Base-by-base conservation (phyloP, 2,888 invertebrate genomes). In the Anticlea derivata region DNA sequence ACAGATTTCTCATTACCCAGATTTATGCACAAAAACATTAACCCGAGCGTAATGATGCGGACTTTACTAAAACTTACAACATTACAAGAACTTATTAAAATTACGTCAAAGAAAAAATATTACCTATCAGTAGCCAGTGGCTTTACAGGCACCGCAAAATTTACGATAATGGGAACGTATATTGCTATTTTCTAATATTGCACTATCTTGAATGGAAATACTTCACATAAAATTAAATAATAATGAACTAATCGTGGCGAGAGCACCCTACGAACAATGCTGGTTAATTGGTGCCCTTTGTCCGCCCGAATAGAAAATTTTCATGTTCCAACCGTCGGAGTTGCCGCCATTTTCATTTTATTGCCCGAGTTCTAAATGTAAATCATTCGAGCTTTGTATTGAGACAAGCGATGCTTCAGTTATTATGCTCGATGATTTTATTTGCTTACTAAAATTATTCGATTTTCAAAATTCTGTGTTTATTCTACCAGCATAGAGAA, bases 221-320 rank as follows among this genome's bases (percentile, higher is more conserved):
- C 11, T 73, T 73, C 80, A 75, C 85, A 84, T 86, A 81, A 84
- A 85, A 83, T 87, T 77, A 78, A 83, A 85, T 83, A 85, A 84
- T 86, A 83, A 86, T 83, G 84, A 84, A 86, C 76, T 86, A 86
- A 88, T 86, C 82, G 80, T 64, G 71, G 59, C 69, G 70, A 50
- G 56, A 69, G 75, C 67, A 75, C 69, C 72, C 70, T 66, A 57
- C 80, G 84, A 82, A 88, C 88, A 89, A 88, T 84, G 75, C 30
- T 61, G 76, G 84, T 83, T 88, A 88, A 89, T 89, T 83, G 80
- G 81, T 73, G 78, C 84, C 86, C 80, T 88, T 89, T 89, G 89
- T 88, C 78, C 82, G 73, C 63, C 65, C 78, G 78, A 83, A 87
- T 87, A 88, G 88, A 87, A 86, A 86, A 87, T 86, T 85, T 44